A percentile compares a stretch with the other conserved stretches of the same genome.
These are phyloP conservation scores for Graphium colonna DNA, from an alignment of 2,888 invertebrate genomes.

Conservation along the genomic window DNA sequence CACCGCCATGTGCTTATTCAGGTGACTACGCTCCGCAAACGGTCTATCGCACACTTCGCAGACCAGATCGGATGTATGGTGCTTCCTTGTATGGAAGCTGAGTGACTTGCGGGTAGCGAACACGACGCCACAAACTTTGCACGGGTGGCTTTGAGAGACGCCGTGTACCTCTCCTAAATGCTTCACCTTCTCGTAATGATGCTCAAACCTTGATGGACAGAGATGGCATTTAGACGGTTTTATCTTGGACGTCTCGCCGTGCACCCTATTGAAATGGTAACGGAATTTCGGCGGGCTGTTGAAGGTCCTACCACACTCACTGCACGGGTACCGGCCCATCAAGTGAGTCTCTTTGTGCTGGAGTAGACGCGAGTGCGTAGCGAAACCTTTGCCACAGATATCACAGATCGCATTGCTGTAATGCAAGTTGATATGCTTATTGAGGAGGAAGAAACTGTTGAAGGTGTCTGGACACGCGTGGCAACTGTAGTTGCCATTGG, in stretches of 20 bases:
- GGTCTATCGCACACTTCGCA: constrained; percentile 33
- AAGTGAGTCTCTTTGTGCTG: constrained; percentile 60
- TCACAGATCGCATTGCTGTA: constrained; percentile 63
- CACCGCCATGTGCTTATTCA: constrained; percentile 35
- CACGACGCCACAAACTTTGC: constrained; percentile 59
- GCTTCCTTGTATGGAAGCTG: constrained; percentile 28
- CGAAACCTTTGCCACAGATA: constrained; percentile 58
- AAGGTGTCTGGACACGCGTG: constrained; percentile 55
- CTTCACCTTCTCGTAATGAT: constrained; percentile 32
- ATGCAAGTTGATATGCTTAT: constrained; percentile 65
- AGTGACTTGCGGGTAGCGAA: constrained; percentile 51
- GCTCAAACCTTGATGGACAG: constrained; percentile 30
- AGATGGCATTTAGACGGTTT: constrained; percentile 31
- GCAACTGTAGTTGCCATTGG: constrained; percentile 36
- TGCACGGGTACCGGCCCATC: constrained; percentile 60
- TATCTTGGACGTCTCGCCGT: constrained; percentile 21
- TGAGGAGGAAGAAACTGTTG: constrained; percentile 58
- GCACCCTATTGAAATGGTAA: constrained; percentile 29
- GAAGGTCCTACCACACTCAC: constrained; percentile 52
- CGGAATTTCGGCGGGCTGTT: constrained; percentile 28
- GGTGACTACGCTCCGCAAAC: constrained; percentile 28
- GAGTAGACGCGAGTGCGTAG: constrained; percentile 55
- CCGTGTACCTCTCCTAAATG: constrained; percentile 30
- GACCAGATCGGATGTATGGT: constrained; percentile 29
- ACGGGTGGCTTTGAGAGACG: constrained; percentile 30